Evolutionary conservation across 2,797 vertebrate genomes (phyloP).

Genomic region (Poecilia velifera): DNA sequence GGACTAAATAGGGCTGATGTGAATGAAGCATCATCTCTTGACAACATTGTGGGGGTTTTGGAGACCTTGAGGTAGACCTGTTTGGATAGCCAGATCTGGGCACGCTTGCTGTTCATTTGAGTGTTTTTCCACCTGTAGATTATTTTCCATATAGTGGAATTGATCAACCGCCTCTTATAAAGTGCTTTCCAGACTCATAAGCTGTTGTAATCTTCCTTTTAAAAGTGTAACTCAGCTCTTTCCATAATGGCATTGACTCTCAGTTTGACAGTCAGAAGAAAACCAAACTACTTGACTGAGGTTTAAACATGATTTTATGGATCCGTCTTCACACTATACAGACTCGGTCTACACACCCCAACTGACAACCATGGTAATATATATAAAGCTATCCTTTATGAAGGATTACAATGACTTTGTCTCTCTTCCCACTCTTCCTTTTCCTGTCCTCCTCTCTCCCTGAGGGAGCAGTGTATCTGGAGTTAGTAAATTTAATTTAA

Average conservation of each 20-base stretch:
- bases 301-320: neutral
- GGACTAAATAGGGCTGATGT: neutral
- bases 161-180: neutral
- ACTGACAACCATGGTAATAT: neutral
- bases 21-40: neutral
- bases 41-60: neutral
- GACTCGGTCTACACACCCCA: neutral
- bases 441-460: neutral
- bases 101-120: neutral
- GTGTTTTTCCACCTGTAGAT: neutral
- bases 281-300: neutral
- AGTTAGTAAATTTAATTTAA: slow-evolving; percentile 61
- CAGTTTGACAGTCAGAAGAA: neutral
- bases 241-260: neutral
- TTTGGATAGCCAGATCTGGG: neutral
- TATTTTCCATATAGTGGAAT: neutral
- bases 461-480: slow-evolving; percentile 7
- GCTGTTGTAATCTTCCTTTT: neutral
- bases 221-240: neutral
- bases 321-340: neutral
- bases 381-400: neutral
- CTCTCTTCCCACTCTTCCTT: neutral
- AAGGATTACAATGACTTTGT: slow-evolving; percentile 1
- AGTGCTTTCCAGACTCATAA: neutral
- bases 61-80: neutral